phyloP scores from a whole-genome alignment of 2,888 invertebrate genomes.

The Drosophila prostipennis region DNA sequence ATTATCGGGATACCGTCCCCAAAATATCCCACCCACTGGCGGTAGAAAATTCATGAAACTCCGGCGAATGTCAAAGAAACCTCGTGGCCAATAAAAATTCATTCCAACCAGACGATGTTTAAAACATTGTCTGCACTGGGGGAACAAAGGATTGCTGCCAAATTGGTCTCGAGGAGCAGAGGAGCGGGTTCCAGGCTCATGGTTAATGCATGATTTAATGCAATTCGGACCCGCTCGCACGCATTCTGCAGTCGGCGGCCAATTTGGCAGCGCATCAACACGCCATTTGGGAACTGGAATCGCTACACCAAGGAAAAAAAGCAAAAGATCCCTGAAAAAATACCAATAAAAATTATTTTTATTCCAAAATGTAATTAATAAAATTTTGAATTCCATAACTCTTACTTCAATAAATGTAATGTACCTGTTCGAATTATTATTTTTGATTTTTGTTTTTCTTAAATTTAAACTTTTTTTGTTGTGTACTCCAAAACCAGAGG shows the following conservation, averaged over 20 bases:
- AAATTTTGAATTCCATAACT: no score
- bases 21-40: background rate
- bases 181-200: slow-evolving; percentile 62
- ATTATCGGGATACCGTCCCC: slow-evolving; percentile 66
- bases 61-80: slow-evolving; percentile 36
- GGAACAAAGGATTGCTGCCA: slow-evolving; percentile 74
- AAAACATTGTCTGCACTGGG: slow-evolving; percentile 68
- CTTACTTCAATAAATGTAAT: no score
- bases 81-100: slow-evolving; percentile 71
- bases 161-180: slow-evolving; percentile 61
- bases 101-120: slow-evolving; percentile 66
- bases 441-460: no score
- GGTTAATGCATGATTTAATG: slow-evolving; percentile 82
- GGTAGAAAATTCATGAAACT: slow-evolving; percentile 69
- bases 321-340: no score
- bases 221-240: slow-evolving; percentile 73
- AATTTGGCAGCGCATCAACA: slow-evolving; percentile 81
- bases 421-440: no score
- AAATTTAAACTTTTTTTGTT: slow-evolving; percentile 12
- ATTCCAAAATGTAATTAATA: no score
- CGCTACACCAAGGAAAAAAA: slow-evolving; percentile 2
- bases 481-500: slow-evolving; percentile 9
- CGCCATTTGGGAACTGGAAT: slow-evolving; percentile 70
- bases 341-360: no score
- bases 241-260: slow-evolving; percentile 58